Percentiles rank a stretch among this genome's conserved stretches.
Conservation (phyloP, 2,797 vertebrate genomes). For the Phoxinus dragarum region DNA sequence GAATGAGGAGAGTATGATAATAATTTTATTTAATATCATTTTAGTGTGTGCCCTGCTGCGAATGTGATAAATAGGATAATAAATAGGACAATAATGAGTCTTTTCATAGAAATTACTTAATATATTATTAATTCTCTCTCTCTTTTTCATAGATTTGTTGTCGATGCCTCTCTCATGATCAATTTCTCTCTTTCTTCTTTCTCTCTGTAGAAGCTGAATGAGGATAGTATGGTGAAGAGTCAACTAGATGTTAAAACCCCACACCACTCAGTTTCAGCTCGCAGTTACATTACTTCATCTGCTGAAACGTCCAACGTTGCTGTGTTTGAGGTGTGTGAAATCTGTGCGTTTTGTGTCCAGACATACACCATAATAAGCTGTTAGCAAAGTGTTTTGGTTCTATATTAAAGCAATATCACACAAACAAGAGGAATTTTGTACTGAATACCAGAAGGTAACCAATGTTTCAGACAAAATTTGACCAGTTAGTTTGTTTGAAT, state of each 20-base stretch:
- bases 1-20: conserved; percentile 78
- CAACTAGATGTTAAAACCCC: conserved; percentile 79
- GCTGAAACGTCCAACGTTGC: conserved; percentile 84
- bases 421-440: no score
- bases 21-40: neutral
- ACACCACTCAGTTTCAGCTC: conserved; percentile 78
- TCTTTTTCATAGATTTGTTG: neutral
- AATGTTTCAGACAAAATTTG: neutral
- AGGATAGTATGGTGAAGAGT: conserved; percentile 80
- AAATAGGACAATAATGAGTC: neutral
- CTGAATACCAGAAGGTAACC: neutral
- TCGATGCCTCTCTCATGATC: neutral
- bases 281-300: conserved; percentile 78
- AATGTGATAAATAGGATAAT: neutral
- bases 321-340: conserved; percentile 83
- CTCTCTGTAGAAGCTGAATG: conserved; percentile 79
- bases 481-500: neutral
- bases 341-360: neutral
- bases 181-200: conserved; percentile 12
- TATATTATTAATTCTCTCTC: conserved; percentile 16
- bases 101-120: neutral
- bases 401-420: neutral
- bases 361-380: neutral
- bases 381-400: neutral
- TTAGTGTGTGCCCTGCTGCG: neutral